Conservation (phyloP, 2,797 vertebrate species). For the Acrossocheilus fasciatus region DNA sequence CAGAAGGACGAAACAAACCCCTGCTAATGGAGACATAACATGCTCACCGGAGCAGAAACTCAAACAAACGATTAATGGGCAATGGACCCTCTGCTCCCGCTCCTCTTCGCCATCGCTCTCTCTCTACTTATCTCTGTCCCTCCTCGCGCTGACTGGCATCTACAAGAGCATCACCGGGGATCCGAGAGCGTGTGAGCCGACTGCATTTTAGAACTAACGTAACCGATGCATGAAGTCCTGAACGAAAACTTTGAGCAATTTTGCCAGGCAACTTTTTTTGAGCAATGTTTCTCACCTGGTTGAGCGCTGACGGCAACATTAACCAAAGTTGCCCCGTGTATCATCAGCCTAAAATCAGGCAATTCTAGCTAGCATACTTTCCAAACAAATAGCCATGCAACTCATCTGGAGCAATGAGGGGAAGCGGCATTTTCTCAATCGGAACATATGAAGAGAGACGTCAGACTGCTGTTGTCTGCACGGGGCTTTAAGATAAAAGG, state of each 20-base stretch:
- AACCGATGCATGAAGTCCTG: neutral
- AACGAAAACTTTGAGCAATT: too few relatives aligned
- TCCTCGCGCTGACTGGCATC: constrained; percentile 62
- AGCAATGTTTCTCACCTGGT: too few relatives aligned
- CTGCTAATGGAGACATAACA: constrained; percentile 86
- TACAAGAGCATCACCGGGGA: constrained; percentile 52
- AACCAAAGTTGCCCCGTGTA: too few relatives aligned
- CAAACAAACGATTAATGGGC: constrained; percentile 86
- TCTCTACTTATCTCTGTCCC: constrained; percentile 59
- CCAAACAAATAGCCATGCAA: neutral
- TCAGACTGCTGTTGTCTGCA: constrained; percentile 18
- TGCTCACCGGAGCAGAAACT: constrained; percentile 82
- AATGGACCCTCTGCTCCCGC: constrained; percentile 76
- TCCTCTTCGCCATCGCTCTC: constrained; percentile 59
- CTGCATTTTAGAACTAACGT: neutral
- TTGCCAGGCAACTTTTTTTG: too few relatives aligned
- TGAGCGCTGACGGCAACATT: too few relatives aligned
- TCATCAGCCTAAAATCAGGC: neutral
- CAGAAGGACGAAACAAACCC: constrained; percentile 82
- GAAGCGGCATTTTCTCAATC: neutral
- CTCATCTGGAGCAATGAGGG: neutral
- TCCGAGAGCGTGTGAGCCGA: constrained; percentile 28
- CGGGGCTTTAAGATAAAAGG: constrained; percentile 39
- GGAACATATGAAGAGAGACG: constrained; percentile 17
- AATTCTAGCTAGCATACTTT: neutral